These are phyloP conservation scores for Uropsilus gracilis DNA, from an alignment of 2,113 vertebrate species.

Conservation along the genomic window DNA sequence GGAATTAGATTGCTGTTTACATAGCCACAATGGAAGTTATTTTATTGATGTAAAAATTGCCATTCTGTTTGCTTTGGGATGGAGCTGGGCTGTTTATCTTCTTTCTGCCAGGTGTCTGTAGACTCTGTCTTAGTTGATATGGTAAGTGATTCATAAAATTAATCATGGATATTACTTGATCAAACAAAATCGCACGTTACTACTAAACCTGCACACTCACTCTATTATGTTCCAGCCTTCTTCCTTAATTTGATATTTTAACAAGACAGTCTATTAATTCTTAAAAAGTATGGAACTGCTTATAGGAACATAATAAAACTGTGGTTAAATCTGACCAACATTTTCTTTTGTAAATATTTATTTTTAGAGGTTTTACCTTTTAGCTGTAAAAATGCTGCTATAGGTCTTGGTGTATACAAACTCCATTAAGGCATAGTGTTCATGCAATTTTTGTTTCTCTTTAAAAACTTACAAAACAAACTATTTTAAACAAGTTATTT, in stretches of 20 bases:
- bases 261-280: not conserved
- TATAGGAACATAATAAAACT: not conserved
- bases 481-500: constrained; percentile 63
- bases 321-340: constrained; percentile 9
- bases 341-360: constrained; percentile 49
- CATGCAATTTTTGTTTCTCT: constrained; percentile 35
- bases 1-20: not conserved
- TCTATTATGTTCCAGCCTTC: not conserved
- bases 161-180: constrained; percentile 14
- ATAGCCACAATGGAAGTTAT: not conserved
- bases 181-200: not conserved
- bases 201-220: not conserved
- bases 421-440: constrained; percentile 7
- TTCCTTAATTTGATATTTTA: constrained; percentile 30
- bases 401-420: not conserved
- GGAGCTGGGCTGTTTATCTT: not conserved
- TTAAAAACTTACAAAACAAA: constrained; percentile 12
- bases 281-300: not conserved
- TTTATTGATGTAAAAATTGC: not conserved
- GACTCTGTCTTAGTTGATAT: not conserved
- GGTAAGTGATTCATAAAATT: not conserved
- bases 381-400: constrained; percentile 50
- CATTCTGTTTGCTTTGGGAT: not conserved
- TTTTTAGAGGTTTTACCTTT: constrained; percentile 54
- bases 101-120: not conserved